Evolutionary conservation across 2,888 invertebrate species (phyloP), one percentile per base, ranked within the genome.

Genomic region (Cyclophora punctaria): DNA sequence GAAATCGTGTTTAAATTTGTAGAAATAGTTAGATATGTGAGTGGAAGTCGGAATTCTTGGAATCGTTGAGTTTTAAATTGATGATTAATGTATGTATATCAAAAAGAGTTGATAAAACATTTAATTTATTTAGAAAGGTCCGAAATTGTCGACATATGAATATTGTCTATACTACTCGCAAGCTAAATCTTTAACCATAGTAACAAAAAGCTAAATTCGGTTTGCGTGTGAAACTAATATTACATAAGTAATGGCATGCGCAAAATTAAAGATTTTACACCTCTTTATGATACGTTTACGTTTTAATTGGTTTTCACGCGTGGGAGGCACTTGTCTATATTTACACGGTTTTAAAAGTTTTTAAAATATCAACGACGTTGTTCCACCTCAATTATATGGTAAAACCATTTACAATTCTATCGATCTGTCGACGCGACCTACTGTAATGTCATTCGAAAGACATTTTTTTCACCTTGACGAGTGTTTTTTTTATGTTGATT

Each of bases 321-420:
- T 67, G 66, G 61, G 60, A 59, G 50, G 20, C 35, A 50, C 53
- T 48, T 58, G 46, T 56, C 57, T 56, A 48, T 59, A 56, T 59
- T 61, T 60, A 59, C 56, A 57, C 50, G 55, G 51, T 61, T 61
- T 45, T 52, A 52, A 60, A 52, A 55, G 43, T 51, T 48, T 49
- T 55, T 52, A 50, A 46, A 47, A 43, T 49, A 48, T 49, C 47
- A 47, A 46, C 43, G 5, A 43, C 48, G 52, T 50, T 47, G 63
- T 60, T 56, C 20, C 61, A 51, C 57, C 58, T 62, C 53, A 58
- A 58, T 56, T 58, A 76, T 77, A 80, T 76, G 71, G 64, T 41
- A 42, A 73, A 68, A 62, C 64, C 59, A 80, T 83, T 82, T 83
- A 79, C 77, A 83, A 85, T 82, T 84, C 80, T 79, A 83, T 82